Evolutionary conservation across 1,140 invertebrate genomes (phyloP).

Genomic region (Caenorhabditis inopinata): DNA sequence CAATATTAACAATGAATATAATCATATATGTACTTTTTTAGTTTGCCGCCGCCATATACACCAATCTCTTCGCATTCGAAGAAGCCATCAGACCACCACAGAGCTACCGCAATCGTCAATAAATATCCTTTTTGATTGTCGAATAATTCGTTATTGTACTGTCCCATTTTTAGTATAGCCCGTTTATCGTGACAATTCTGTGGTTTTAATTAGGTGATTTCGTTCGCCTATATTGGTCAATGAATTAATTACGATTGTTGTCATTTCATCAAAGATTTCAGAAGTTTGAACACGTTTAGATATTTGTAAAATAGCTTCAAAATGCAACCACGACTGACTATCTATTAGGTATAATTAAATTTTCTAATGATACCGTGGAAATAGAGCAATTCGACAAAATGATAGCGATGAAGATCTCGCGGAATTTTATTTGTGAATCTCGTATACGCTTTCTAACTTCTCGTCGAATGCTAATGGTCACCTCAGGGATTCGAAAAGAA

Average conservation of each 20-base stretch:
- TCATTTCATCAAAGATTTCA: background rate
- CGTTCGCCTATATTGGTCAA: background rate
- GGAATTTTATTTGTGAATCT: background rate
- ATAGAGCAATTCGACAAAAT: background rate
- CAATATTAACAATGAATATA: no score
- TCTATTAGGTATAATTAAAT: background rate
- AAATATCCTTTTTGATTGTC: background rate
- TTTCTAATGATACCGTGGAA: background rate
- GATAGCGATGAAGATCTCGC: background rate
- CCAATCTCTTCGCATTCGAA: conserved; percentile 41
- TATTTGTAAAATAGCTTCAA: no score
- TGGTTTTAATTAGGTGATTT: conserved; percentile 8
- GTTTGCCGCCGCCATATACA: conserved; percentile 38
- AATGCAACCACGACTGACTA: background rate
- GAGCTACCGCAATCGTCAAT: conserved; percentile 49
- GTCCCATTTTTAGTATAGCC: conserved; percentile 8
- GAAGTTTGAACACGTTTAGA: background rate
- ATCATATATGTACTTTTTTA: background rate
- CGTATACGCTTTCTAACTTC: background rate
- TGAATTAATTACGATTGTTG: conserved; percentile 15
- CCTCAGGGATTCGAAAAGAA: background rate
- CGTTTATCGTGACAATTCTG: conserved; percentile 15
- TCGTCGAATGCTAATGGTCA: background rate
- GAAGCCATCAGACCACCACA: conserved; percentile 42
- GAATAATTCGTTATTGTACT: conserved; percentile 17